Base-by-base conservation (phyloP, 23 tunicate genomes). In the Oikopleura dioica region DNA sequence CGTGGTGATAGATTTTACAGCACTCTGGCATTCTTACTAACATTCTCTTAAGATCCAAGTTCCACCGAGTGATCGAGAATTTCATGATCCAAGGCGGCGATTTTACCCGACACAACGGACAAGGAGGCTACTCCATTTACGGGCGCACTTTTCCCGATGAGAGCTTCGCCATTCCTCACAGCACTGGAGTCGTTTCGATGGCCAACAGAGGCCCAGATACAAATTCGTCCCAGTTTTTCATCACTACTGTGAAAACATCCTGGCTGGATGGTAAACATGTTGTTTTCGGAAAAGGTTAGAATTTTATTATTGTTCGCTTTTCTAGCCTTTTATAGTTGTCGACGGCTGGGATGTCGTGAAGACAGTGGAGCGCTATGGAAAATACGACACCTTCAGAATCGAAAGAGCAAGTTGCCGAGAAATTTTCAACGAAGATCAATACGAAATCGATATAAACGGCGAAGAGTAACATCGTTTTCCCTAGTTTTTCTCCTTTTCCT, bases 221-320 rank as follows among this genome's bases (percentile, higher is more conserved):
- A 23, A 63, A 63, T 28, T 23, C 30, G 5, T 12, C 30, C 26
- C 72, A 63, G 33, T 63, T 63, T 63, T 63, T 63, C 26, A 63
- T 63, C 72, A 16, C 30, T 28, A 63, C 72, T 21, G 33, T 2
- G 29, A 63, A 63, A 4, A 63, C 29, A 28, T 16, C 72, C 33
- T 44, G 55, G 55, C 55, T 63, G 33, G 72, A 63, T 63, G 72
- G 72, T 2, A 63, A 63, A 28, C 72, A 63, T 63, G 72, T 63
- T 63, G 72, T 63, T 63, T 63, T 63, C 33, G 72, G 72, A 63
- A 63, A 63, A 63, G 72, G 72, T 63, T n/a, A n/a, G n/a, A n/a
- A n/a, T n/a, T n/a, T n/a, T n/a, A n/a, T n/a, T n/a, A n/a, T n/a
- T n/a, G n/a, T n/a, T n/a, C n/a, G n/a, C n/a, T n/a, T n/a, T n/a